phyloP scores from a whole-genome alignment of 2,888 invertebrate genomes.

The Anoncus sp. region DNA sequence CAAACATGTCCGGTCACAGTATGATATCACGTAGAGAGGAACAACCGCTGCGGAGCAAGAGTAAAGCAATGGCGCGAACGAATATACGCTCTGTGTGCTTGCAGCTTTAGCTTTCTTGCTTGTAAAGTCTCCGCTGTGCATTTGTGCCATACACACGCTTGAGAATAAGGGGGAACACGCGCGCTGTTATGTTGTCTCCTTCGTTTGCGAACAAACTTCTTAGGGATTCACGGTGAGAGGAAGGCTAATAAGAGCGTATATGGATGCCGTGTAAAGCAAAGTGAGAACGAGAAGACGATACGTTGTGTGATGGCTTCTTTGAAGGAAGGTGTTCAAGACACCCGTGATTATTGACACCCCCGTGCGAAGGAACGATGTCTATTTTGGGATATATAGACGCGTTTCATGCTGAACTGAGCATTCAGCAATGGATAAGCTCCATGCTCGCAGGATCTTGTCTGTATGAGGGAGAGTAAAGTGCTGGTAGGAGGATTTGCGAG shows the following conservation, averaged over 20 bases:
- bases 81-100: constrained; percentile 2
- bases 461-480: background rate
- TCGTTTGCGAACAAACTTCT: constrained; percentile 41
- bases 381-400: background rate
- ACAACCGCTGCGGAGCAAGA: constrained; percentile 1
- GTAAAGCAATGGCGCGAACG: constrained; percentile 19
- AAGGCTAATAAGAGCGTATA: constrained; percentile 38
- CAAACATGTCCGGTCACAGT: constrained; percentile 67
- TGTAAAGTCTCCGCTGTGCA: constrained; percentile 34
- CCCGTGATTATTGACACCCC: constrained; percentile 56
- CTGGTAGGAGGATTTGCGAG: background rate
- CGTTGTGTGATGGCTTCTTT: constrained; percentile 59
- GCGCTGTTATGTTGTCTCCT: constrained; percentile 35
- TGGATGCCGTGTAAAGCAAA: background rate
- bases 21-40: constrained; percentile 27
- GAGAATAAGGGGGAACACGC: constrained; percentile 32
- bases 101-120: constrained; percentile 27
- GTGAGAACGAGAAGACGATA: constrained; percentile 33
- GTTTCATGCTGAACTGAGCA: constrained; percentile 45
- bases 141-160: constrained; percentile 15
- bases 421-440: constrained; percentile 26
- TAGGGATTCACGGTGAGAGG: constrained; percentile 28
- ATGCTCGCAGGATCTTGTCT: background rate
- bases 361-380: constrained; percentile 31
- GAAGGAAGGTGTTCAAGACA: constrained; percentile 55